Percentiles rank a stretch among this genome's conserved stretches.
phyloP scores from a whole-genome alignment of 2,113 vertebrate genomes.

The Xiphorhynchus elegans region DNA sequence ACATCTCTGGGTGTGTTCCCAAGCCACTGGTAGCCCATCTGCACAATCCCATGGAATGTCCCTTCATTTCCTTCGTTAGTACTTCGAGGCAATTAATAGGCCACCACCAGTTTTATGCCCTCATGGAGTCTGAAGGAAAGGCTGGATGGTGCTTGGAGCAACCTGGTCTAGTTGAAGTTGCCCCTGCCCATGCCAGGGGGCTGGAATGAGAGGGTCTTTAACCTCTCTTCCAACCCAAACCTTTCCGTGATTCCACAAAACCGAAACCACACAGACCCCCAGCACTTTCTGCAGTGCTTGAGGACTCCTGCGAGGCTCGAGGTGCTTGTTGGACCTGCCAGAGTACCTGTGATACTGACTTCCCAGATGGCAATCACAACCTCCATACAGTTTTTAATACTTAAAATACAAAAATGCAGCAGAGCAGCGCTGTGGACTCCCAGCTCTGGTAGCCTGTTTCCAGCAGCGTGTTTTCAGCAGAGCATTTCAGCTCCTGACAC shows the following conservation, averaged over 20 bases:
- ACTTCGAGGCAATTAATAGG: background rate
- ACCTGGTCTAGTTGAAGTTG: accelerated
- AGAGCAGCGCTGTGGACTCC: accelerated
- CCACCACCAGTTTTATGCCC: too few relatives aligned
- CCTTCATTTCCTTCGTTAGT: background rate
- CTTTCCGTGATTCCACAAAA: background rate
- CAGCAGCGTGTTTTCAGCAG: background rate
- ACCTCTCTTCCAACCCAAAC: too few relatives aligned
- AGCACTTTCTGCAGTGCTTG: accelerated
- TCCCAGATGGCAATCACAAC: background rate
- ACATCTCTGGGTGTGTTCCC: background rate
- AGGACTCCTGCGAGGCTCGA: accelerated
- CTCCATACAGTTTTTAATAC: accelerated
- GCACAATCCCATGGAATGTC: accelerated
- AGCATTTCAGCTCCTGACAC: background rate
- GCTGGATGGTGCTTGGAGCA: background rate
- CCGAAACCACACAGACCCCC: background rate
- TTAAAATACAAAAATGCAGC: background rate
- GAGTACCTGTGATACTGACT: accelerated
- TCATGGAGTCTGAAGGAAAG: too few relatives aligned
- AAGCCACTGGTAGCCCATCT: accelerated
- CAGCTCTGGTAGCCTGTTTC: background rate
- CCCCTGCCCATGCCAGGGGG: background rate
- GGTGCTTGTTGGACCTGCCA: background rate
- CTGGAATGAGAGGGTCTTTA: background rate